Base-by-base conservation (phyloP, 2,888 invertebrate species). In the Hypercompe scribonia region DNA sequence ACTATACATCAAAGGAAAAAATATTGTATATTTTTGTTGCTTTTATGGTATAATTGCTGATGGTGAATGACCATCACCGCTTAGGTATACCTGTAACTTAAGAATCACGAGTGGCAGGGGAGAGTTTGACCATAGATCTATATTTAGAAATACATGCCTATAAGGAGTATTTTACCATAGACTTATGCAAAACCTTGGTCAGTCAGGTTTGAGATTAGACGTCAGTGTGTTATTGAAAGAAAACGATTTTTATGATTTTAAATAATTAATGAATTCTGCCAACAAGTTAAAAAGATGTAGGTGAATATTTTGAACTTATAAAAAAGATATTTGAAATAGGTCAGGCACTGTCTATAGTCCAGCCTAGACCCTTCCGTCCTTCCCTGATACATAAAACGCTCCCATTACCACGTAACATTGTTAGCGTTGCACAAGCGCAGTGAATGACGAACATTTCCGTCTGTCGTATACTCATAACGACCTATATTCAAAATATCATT, bases 361-460 rank as follows among this genome's bases (percentile, higher is more conserved):
- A 28, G 3, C 28, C 5, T 42, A 7, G 24, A 36, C 11, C 34
- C 42, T 58, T 80, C 86, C 82, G 83, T 82, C 76, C 78, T 81
- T 71, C 77, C 74, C 74, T 78, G 78, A 83, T n/a, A 54, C 50
- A 54, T 54, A 54, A 84, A 70, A 78, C 69, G 70, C 54, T 67
- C 69, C 80, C 77, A 81, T 85, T 83, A 82, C 75, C 81, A 79
- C 76, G 77, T 84, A 84, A 86, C 88, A 83, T 83, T 83, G 84
- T 85, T 80, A 76, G 39, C 70, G 65, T 86, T 81, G 69, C 72
- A 79, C 65, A 85, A 85, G 78, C 70, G 67, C 79, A 78, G 65
- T 70, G 81, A 79, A 80, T 75, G 80, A 81, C 84, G 84, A 84
- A 75, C 80, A 81, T 82, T 86, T 88, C 84, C 79, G 86, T 73